Conservation (phyloP, 2,797 vertebrate genomes). For the Sternarchorhynchus goeldii region DNA sequence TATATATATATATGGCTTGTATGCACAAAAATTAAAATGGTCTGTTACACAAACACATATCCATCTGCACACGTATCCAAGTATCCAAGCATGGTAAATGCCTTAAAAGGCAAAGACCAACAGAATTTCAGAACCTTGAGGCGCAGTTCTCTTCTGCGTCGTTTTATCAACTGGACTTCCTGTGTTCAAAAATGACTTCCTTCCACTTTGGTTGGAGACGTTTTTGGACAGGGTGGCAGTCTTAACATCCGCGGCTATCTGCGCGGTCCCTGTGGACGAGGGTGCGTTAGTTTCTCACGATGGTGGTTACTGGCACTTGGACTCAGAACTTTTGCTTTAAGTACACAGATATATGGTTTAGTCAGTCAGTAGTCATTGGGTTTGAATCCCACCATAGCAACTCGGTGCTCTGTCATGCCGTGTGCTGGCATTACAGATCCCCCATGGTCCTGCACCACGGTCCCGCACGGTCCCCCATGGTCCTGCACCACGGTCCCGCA, state of each 20-base stretch:
- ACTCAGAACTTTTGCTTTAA: neutral
- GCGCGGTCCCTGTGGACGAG: conserved; percentile 44
- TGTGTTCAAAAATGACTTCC: conserved; percentile 77
- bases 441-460: too few relatives aligned
- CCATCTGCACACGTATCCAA: neutral
- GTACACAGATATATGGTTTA: neutral
- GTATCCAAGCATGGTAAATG: conserved; percentile 39
- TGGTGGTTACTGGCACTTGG: conserved; percentile 19
- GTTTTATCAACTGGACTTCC: conserved; percentile 65
- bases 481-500: neutral
- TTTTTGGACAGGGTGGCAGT: conserved; percentile 75
- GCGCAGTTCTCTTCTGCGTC: conserved; percentile 60
- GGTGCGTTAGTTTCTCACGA: conserved; percentile 40
- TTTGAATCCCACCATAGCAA: neutral
- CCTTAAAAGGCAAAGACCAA: conserved; percentile 77
- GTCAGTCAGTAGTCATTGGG: neutral
- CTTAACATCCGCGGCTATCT: conserved; percentile 57
- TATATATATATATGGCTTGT: neutral
- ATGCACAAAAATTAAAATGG: conserved; percentile 41
- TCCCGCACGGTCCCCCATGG: neutral
- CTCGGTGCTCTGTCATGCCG: too few relatives aligned
- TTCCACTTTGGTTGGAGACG: conserved; percentile 71
- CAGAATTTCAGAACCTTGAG: conserved; percentile 58
- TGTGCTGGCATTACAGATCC: too few relatives aligned
- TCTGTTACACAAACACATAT: conserved; percentile 42